Evolutionary conservation across 2,113 vertebrate genomes (phyloP), one percentile per base, ranked within the genome.

Genomic region (Paralichthys olivaceus): DNA sequence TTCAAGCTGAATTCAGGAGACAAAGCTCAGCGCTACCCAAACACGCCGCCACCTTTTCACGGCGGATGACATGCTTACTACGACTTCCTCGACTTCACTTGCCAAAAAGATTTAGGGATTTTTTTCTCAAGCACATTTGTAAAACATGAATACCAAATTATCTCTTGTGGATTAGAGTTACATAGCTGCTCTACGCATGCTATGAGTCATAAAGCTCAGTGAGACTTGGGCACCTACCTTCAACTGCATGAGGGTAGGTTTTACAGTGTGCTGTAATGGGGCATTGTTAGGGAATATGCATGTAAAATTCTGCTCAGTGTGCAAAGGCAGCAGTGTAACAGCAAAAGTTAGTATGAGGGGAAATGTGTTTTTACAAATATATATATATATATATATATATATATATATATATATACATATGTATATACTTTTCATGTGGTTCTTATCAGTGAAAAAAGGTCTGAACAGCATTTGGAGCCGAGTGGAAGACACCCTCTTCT

Each of bases 131-230:
- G 90, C 87, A 84, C 87, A 90, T 93, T 93, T 93, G 92, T 93
- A 93, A 91, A 91, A 95, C 90, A 93, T 90, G 90, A 93, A 93
- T 91, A 86, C 87, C 84, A 91, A 92, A 91, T 92, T 82, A 91
- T 91, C 91, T 89, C 87, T 82, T 81, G 79, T 75, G 92, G 94
- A 92, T 93, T 93, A 93, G 83, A 84, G 76, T 89, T 92, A 86
- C 90, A 92, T 79, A 80, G 89, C 75, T 62, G 53, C 79, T 84
- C 79, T 84, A 71, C 76, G 87, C 79, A 78, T 88, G 84, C 79
- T 75, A 53, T 88, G 86, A 93, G 82, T 91, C 86, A 92, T 83
- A 85, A 87, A 79, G 83, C 83, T 81, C 68, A 80, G 79, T 55
- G 67, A 76, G 79, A 87, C 82, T 45, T 68, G 73, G 64, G 78